These are phyloP conservation scores for Drosophila arizonae DNA, from an alignment of 1,140 invertebrate genomes.

Conservation along the genomic window DNA sequence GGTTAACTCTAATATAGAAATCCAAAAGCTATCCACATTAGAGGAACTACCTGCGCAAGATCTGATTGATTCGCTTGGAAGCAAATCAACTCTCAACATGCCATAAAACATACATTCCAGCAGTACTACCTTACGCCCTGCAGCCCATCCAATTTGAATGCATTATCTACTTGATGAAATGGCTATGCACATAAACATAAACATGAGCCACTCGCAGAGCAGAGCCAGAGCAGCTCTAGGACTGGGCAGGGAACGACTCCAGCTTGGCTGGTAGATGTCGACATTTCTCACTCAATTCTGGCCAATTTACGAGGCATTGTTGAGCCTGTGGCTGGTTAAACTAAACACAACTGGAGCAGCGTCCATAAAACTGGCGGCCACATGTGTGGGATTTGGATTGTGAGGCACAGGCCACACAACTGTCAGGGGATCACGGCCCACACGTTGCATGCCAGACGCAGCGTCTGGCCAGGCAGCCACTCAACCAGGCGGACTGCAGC, in stretches of 20 bases:
- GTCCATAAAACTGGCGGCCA: slow-evolving; percentile 52
- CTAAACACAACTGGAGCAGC: slow-evolving; percentile 17
- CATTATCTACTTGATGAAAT: slow-evolving; percentile 8
- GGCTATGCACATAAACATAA: not conserved
- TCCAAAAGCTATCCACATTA: no score
- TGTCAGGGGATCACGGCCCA: slow-evolving; percentile 41
- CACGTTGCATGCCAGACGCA: slow-evolving; percentile 31
- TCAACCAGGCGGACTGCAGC: slow-evolving; percentile 10
- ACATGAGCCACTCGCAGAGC: not conserved
- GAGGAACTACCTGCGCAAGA: no score
- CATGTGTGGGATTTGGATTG: slow-evolving; percentile 62
- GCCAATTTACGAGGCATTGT: slow-evolving; percentile 71
- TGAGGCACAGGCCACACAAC: slow-evolving; percentile 18
- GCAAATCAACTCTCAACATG: no score
- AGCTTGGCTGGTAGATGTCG: slow-evolving; percentile 27
- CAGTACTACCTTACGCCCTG: no score
- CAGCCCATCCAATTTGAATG: not conserved
- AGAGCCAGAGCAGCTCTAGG: not conserved
- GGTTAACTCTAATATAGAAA: no score
- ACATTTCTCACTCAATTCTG: slow-evolving; percentile 65
- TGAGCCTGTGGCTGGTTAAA: slow-evolving; percentile 27
- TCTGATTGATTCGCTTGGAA: not conserved
- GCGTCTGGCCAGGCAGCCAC: slow-evolving; percentile 20
- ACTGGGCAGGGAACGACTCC: not conserved
- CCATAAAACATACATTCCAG: no score